A percentile compares a stretch with the other conserved stretches of the same genome.
Conservation (phyloP, 2,113 vertebrate species). For the Thomomys bottae region DNA sequence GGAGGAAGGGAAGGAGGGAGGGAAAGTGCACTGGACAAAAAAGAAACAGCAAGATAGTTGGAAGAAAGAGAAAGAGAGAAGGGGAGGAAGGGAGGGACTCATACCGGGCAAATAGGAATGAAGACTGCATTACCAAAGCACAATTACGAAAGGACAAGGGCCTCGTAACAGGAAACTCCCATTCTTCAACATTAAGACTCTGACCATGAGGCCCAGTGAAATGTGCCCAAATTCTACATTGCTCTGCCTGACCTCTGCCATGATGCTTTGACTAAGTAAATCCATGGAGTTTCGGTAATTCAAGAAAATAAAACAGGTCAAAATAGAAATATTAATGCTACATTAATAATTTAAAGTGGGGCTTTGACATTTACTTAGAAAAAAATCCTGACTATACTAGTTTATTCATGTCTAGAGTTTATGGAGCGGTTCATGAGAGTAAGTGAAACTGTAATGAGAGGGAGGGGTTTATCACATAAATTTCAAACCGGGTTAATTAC, state of each 20-base stretch:
- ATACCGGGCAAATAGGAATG: neutral
- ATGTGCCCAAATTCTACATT: neutral
- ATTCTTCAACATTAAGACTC: accelerated
- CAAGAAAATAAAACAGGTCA: neutral
- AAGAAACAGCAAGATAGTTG: too few species aligned
- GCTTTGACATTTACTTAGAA: neutral
- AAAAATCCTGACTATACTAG: neutral
- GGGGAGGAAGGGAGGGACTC: accelerated
- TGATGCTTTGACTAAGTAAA: neutral
- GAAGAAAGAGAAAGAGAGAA: neutral
- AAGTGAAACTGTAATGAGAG: constrained; percentile 6
- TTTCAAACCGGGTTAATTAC: constrained; percentile 38
- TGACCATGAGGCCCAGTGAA: neutral
- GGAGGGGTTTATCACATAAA: neutral
- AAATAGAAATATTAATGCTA: neutral
- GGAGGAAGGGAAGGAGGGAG: neutral
- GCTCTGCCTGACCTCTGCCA: neutral
- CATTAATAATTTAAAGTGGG: neutral
- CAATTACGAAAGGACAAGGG: too few species aligned
- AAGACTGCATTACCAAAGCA: neutral
- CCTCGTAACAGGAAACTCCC: accelerated
- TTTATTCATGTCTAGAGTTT: neutral
- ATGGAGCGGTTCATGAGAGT: constrained; percentile 10
- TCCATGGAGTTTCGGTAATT: neutral
- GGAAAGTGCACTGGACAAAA: too few species aligned